Base-by-base conservation (phyloP, 1,140 invertebrate genomes). In the Sitodiplosis mosellana region DNA sequence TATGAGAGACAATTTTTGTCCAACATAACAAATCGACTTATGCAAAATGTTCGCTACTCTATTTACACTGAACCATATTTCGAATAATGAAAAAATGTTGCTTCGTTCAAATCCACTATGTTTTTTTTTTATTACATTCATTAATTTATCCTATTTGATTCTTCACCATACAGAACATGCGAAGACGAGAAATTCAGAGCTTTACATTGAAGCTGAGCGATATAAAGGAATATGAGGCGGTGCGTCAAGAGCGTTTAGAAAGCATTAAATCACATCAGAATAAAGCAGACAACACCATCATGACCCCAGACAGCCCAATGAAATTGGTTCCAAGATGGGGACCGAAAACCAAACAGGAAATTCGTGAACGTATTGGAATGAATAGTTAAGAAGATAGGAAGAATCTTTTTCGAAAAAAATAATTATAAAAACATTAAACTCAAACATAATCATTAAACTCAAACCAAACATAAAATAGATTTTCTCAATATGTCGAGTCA, bases 201-300 rank as follows among this genome's bases (percentile, higher is more conserved):
- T 52, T 53, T n/a, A 46, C 47, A 12, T 33, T 55, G 14, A 55
- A 55, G 37, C 36, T 55, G 6, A 46, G 46, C 14, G 54, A 55
- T 14, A 38, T 55, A 17, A 53, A 55, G 33, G 54, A 55, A 40
- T 55, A 55, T 40, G 54, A 55, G 11, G 15, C n/a, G 2, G 37
- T 49, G 1, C 51, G 49, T 19, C 45, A 38, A 14, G 46, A 48
- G 19, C 15, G 44, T 10, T 20, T 38, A 12, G 22, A 22, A n/a
- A 40, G 33, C 4, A 15, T 3, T 12, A 43, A 48, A 42, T 48
- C 21, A 41, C 17, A 47, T 38, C 40, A 3, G 10, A 27, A 27
- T 27, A 27, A 27, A 27, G 10, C 3, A 3, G 27, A 27, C 27
- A 27, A 10, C 27, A 10, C 10, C 27, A 27, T 5, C 27, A 27